Conservation (phyloP, 2,888 invertebrate genomes). For the Gortyna flavago region DNA sequence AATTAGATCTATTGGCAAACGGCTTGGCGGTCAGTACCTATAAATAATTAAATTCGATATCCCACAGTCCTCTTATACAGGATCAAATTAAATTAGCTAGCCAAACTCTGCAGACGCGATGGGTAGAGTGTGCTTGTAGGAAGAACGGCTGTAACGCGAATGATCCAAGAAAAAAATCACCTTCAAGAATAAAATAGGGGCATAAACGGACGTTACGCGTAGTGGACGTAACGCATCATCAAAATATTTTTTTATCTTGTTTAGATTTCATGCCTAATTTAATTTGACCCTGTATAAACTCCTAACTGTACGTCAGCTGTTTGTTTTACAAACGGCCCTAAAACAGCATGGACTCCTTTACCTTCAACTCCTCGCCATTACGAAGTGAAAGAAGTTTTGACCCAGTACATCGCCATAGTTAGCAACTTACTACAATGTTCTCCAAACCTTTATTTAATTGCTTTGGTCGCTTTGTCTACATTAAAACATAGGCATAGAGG, state of each 20-base stretch:
- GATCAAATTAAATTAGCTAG: no score
- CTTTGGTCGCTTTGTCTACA: background rate
- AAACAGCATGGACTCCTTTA: background rate
- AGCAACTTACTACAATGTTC: background rate
- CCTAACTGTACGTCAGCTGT: background rate
- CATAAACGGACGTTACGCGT: no score
- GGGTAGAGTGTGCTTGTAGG: no score
- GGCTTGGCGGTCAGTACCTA: background rate
- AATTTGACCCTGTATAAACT: background rate
- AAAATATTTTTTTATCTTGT: no score
- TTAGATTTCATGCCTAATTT: no score
- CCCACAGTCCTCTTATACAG: no score
- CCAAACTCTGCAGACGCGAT: no score
- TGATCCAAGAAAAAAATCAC: no score
- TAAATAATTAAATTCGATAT: no score
- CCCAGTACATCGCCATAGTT: background rate
- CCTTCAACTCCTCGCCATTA: background rate
- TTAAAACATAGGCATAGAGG: background rate
- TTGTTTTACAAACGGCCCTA: background rate
- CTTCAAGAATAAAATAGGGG: no score
- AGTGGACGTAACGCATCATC: no score
- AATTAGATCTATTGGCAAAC: slow-evolving; percentile 6
- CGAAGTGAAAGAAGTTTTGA: background rate
- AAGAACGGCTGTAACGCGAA: no score
- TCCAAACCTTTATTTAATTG: background rate